phyloP scores from a whole-genome alignment of 2,888 invertebrate genomes.

The Sympetrum striolatum region DNA sequence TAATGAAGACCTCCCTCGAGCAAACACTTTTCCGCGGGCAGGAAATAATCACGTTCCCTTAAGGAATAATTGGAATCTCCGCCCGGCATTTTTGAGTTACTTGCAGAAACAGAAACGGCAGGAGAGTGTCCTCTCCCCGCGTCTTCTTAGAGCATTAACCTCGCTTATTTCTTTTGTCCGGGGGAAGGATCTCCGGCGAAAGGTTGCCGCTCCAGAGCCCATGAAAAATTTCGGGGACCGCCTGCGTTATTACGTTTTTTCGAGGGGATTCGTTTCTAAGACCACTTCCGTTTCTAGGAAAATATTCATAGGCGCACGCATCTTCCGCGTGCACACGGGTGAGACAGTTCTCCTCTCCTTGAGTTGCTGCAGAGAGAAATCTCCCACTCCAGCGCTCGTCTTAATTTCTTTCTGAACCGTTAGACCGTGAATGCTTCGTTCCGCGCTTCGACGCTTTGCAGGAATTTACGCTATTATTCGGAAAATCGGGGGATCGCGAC shows the following conservation, averaged over 20 bases:
- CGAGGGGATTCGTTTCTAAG: background rate
- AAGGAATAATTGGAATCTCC: conserved; percentile 55
- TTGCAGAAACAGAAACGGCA: conserved; percentile 12
- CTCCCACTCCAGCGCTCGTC: background rate
- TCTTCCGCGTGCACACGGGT: background rate
- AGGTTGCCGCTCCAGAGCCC: conserved; percentile 21
- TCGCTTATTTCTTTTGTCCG: background rate
- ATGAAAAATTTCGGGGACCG: conserved; percentile 23
- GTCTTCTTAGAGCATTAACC: conserved; percentile 27
- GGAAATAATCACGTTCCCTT: background rate
- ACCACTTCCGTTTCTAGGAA: background rate
- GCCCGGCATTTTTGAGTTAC: background rate
- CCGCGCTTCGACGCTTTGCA: background rate
- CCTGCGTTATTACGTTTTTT: background rate
- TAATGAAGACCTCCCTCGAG: conserved; percentile 53
- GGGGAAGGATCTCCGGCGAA: background rate
- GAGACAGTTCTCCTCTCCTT: background rate
- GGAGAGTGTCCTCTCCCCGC: conserved; percentile 33
- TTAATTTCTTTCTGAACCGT: background rate
- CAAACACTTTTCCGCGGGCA: conserved; percentile 55
- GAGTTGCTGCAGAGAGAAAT: background rate
- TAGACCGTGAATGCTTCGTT: background rate
- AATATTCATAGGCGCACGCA: background rate
- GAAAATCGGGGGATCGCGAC: too few species aligned
- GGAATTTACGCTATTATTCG: background rate